Evolutionary conservation across 1,140 invertebrate species (phyloP).

Genomic region (Samia ricini): DNA sequence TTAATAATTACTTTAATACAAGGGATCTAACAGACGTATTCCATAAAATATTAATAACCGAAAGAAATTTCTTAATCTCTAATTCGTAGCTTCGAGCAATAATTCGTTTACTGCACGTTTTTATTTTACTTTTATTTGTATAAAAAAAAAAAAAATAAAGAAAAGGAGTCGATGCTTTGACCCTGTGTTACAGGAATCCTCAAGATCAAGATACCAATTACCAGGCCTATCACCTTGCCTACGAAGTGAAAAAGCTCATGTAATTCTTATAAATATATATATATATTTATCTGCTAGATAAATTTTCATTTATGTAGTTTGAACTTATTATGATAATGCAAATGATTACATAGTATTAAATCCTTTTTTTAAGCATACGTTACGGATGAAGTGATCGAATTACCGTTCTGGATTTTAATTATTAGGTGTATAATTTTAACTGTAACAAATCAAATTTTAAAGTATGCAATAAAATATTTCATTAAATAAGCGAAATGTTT

Average conservation of each 20-base stretch:
- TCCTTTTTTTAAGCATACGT: not conserved
- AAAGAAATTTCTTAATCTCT: not conserved
- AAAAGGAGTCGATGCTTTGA: conserved; percentile 49
- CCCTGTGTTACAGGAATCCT: conserved; percentile 78
- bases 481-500: no score
- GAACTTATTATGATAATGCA: conserved; percentile 19
- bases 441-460: no score
- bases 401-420: not conserved
- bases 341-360: conserved; percentile 4
- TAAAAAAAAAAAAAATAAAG: conserved; percentile 20
- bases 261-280: conserved; percentile 81
- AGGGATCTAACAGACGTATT: no score
- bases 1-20: no score
- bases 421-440: not conserved
- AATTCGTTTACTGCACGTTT: conserved; percentile 4
- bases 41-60: no score
- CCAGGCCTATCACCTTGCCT: conserved; percentile 98
- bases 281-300: conserved; percentile 48
- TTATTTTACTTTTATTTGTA: not conserved
- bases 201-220: conserved; percentile 92
- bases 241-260: conserved; percentile 99
- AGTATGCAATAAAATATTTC: no score
- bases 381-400: not conserved
- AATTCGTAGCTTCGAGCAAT: not conserved
- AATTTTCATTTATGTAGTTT: conserved; percentile 51